These are phyloP conservation scores for Gadopsis bispinosus DNA, from an alignment of 2,797 vertebrate species.

Conservation along the genomic window DNA sequence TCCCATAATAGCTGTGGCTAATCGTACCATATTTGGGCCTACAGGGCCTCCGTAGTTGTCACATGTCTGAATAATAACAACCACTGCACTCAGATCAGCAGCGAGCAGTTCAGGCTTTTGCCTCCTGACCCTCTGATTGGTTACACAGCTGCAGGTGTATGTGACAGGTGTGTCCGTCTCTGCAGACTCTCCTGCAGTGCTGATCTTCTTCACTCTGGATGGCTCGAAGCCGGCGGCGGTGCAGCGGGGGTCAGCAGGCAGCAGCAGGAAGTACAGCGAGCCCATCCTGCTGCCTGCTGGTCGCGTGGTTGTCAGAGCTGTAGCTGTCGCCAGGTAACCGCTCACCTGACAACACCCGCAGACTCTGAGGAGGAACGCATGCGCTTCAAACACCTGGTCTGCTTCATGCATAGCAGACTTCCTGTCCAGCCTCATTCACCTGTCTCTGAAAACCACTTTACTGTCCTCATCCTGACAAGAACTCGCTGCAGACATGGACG, in stretches of 20 bases:
- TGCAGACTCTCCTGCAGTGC: conserved; percentile 88
- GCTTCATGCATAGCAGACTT: neutral
- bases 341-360: neutral
- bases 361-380: neutral
- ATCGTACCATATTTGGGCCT: no score
- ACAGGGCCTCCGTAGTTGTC: no score
- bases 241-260: conserved; percentile 77
- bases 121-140: neutral
- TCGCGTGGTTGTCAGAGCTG: conserved; percentile 88
- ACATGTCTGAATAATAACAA: no score
- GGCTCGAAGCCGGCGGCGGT: conserved; percentile 87
- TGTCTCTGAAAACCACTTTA: no score
- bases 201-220: conserved; percentile 92
- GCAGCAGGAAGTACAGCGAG: conserved; percentile 86
- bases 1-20: no score
- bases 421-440: neutral
- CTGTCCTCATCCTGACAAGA: no score
- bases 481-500: no score
- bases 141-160: neutral
- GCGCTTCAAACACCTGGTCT: no score
- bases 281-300: conserved; percentile 89
- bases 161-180: conserved; percentile 16
- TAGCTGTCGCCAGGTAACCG: conserved; percentile 88
- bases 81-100: no score
- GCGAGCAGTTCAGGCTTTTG: no score